A percentile compares a stretch with the other conserved stretches of the same genome.
phyloP scores from a whole-genome alignment of 1,140 invertebrate species.

The Chionoecetes opilio region DNA sequence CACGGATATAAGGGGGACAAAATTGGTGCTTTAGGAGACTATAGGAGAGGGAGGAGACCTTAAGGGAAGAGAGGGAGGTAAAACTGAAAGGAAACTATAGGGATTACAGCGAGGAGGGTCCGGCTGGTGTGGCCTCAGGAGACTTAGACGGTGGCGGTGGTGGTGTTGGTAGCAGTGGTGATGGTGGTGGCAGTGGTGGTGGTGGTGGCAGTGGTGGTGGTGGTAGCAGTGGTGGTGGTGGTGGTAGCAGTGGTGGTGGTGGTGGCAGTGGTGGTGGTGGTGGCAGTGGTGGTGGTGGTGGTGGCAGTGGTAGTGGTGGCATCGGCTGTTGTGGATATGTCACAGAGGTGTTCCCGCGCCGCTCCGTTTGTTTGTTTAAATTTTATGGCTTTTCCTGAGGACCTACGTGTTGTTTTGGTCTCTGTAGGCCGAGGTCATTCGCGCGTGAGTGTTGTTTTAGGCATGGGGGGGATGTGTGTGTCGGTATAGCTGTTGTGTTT shows the following conservation, averaged over 20 bases:
- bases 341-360: constrained; percentile 12
- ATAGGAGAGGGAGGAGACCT: too few relatives aligned
- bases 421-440: constrained; percentile 37
- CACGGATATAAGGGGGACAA: too few relatives aligned
- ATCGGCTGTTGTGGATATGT: not conserved
- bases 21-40: too few relatives aligned
- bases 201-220: not conserved
- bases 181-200: not conserved
- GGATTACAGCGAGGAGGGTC: too few relatives aligned
- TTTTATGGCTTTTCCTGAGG: constrained; percentile 72
- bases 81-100: too few relatives aligned
- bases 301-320: not conserved
- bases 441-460: not conserved
- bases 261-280: not conserved
- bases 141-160: not conserved
- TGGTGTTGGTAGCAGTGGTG: not conserved
- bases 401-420: constrained; percentile 53
- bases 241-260: not conserved
- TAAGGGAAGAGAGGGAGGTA: too few relatives aligned
- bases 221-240: not conserved
- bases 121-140: not conserved
- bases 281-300: not conserved
- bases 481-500: too few relatives aligned
- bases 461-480: not conserved
- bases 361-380: constrained; percentile 46